Percentiles rank a stretch among this genome's conserved stretches.
Evolutionary conservation across 2,797 vertebrate genomes (phyloP).

Genomic region (Selene dorsalis): DNA sequence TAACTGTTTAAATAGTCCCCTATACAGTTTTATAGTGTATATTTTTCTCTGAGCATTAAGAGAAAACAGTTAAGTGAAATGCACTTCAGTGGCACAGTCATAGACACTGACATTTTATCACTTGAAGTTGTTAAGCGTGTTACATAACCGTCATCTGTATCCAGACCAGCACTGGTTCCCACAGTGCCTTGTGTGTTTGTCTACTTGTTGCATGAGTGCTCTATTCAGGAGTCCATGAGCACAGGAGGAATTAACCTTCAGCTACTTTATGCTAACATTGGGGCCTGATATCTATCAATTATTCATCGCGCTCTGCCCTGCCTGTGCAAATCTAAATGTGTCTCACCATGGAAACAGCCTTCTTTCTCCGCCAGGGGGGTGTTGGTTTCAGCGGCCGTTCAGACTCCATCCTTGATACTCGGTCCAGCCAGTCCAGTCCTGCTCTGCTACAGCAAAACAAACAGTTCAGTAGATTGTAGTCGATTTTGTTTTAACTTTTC

Average conservation of each 20-base stretch:
- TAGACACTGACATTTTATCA: background rate
- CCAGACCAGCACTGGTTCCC: slow-evolving; percentile 17
- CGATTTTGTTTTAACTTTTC: background rate
- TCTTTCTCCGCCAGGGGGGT: slow-evolving; percentile 66
- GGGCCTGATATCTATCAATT: slow-evolving; percentile 84
- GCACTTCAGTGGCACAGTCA: background rate
- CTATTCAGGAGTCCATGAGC: slow-evolving; percentile 32
- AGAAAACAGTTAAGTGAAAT: slow-evolving; percentile 25
- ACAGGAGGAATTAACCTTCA: slow-evolving; percentile 72
- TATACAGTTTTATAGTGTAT: background rate
- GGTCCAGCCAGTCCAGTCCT: slow-evolving; percentile 27
- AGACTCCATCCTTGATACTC: slow-evolving; percentile 35
- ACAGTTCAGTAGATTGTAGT: background rate
- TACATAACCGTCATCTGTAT: background rate
- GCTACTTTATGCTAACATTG: slow-evolving; percentile 85
- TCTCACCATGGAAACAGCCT: slow-evolving; percentile 89
- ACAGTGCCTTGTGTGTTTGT: slow-evolving; percentile 8
- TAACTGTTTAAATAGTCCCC: slow-evolving; percentile 43
- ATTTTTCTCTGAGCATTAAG: background rate
- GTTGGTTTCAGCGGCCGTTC: slow-evolving; percentile 62
- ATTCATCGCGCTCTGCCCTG: slow-evolving; percentile 83
- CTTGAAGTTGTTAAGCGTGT: slow-evolving; percentile 15
- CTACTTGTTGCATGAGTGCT: slow-evolving; percentile 51
- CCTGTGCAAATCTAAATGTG: slow-evolving; percentile 81
- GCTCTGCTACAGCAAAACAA: slow-evolving; percentile 19